phyloP scores from a whole-genome alignment of 2,888 invertebrate species.

The Diaphora mendica region DNA sequence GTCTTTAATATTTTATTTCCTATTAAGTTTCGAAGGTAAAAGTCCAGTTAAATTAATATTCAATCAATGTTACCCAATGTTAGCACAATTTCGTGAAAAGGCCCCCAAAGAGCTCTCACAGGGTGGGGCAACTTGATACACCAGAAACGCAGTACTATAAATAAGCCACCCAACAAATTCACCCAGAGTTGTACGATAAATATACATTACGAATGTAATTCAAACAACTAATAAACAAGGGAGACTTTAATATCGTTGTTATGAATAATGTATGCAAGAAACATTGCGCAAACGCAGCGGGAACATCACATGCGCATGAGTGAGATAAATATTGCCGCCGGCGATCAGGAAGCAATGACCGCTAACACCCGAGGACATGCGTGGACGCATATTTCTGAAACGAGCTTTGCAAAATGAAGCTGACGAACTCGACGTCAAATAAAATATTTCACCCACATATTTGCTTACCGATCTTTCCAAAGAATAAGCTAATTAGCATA shows the following conservation, averaged over 20 bases:
- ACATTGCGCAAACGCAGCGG: slow-evolving; percentile 67
- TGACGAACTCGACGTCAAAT: slow-evolving; percentile 51
- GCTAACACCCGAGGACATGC: slow-evolving; percentile 65
- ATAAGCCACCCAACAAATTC: slow-evolving; percentile 46
- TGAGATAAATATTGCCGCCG: slow-evolving; percentile 59
- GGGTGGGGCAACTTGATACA: neutral
- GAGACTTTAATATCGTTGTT: slow-evolving; percentile 56
- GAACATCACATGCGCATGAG: slow-evolving; percentile 47
- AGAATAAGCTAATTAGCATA: neutral
- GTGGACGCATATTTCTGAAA: slow-evolving; percentile 25
- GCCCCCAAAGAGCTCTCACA: neutral
- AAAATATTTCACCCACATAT: slow-evolving; percentile 30
- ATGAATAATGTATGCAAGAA: slow-evolving; percentile 62
- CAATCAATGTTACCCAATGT: neutral
- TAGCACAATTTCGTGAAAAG: neutral
- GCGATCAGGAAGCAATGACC: slow-evolving; percentile 81
- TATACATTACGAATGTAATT: slow-evolving; percentile 60
- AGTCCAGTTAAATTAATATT: neutral
- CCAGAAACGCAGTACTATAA: neutral
- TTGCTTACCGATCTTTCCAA: slow-evolving; percentile 8
- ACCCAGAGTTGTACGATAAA: slow-evolving; percentile 48
- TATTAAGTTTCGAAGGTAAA: neutral
- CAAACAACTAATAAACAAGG: slow-evolving; percentile 68
- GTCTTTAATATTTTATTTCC: neutral
- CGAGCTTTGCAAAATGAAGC: slow-evolving; percentile 48